Percentiles rank a stretch among this genome's conserved stretches.
These are phyloP conservation scores for Mastigias papua DNA, from an alignment of 30 jellyfish, hydroid and myxozoan genomes.

Conservation along the genomic window DNA sequence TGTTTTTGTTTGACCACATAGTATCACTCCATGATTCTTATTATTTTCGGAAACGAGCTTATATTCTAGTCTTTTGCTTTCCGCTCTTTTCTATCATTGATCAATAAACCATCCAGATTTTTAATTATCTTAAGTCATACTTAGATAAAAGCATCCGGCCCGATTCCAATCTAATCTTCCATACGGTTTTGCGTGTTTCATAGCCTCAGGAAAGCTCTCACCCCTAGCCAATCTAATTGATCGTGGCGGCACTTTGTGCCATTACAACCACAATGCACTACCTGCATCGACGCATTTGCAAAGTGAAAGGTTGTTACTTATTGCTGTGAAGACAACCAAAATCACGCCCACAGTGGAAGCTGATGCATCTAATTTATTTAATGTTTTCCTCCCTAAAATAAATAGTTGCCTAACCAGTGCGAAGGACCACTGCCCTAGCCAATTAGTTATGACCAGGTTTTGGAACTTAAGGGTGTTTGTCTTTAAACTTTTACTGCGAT, in stretches of 20 bases:
- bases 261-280: not conserved
- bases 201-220: not conserved
- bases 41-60: conserved; percentile 13
- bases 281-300: not conserved
- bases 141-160: conserved; percentile 12
- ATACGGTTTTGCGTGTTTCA: not conserved
- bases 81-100: conserved; percentile 4
- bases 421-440: too few relatives aligned
- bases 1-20: conserved; percentile 2
- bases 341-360: conserved; percentile 15
- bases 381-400: not conserved
- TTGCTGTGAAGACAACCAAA: not conserved
- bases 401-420: too few relatives aligned
- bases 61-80: not conserved
- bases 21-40: not conserved
- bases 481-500: too few relatives aligned
- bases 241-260: not conserved
- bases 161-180: not conserved
- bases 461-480: too few relatives aligned
- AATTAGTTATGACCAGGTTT: too few relatives aligned
- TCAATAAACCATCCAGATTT: conserved; percentile 24
- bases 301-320: not conserved
- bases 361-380: not conserved
- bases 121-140: not conserved
- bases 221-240: not conserved